A percentile compares a stretch with the other conserved stretches of the same genome.
Conservation (phyloP, 2,888 invertebrate species). For the Sesamia inferens region DNA sequence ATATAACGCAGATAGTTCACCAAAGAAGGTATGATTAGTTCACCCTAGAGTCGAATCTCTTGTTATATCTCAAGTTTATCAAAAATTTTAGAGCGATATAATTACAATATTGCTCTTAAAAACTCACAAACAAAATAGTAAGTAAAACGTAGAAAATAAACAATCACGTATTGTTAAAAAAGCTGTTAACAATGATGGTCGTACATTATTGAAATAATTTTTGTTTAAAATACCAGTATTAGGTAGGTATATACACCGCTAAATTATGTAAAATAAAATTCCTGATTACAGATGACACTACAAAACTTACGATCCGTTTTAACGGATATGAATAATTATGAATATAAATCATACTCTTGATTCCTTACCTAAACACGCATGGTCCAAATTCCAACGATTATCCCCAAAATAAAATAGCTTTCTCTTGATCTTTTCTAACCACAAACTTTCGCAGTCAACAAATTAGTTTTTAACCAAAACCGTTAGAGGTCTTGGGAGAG, state of each 20-base stretch:
- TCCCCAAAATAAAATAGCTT: slow-evolving; percentile 27
- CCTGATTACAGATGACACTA: background rate
- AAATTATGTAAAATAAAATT: background rate
- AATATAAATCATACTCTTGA: background rate
- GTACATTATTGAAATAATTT: too few species aligned
- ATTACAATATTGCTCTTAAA: background rate
- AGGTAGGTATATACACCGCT: too few species aligned
- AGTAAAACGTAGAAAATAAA: background rate
- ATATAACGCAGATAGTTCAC: too few species aligned
- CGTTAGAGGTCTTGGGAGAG: slow-evolving; percentile 1
- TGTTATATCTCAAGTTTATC: background rate
- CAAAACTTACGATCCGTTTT: background rate
- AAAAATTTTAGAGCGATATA: background rate
- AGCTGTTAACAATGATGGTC: background rate
- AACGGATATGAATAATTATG: background rate
- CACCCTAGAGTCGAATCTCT: background rate
- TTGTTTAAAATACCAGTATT: background rate
- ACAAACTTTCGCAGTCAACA: slow-evolving; percentile 10
- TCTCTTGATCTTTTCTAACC: slow-evolving; percentile 28
- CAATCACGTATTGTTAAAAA: background rate
- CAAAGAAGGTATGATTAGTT: too few species aligned
- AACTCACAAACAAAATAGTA: background rate
- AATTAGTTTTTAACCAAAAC: slow-evolving; percentile 9
- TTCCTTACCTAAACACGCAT: background rate
- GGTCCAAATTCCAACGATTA: slow-evolving; percentile 19